phyloP scores from a whole-genome alignment of 2,888 invertebrate species.

The Amphipoea oculea region DNA sequence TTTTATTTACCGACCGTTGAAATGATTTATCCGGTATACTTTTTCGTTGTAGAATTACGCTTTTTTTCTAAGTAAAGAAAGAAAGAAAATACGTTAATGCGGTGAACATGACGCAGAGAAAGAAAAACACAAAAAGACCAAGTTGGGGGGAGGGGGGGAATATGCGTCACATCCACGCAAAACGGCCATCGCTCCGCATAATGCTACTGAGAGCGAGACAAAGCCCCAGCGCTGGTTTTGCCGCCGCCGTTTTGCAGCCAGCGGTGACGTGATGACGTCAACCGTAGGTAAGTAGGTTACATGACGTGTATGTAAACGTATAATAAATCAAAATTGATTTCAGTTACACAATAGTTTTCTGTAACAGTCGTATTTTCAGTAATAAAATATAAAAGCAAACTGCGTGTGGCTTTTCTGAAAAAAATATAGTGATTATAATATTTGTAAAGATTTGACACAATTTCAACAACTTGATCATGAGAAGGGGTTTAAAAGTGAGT shows the following conservation, averaged over 20 bases:
- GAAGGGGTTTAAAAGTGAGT: constrained; percentile 20
- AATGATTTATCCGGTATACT: background rate
- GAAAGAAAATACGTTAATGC: background rate
- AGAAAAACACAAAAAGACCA: too few species aligned
- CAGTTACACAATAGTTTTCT: constrained; percentile 1
- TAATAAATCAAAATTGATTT: constrained; percentile 29
- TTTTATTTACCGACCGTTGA: constrained; percentile 20
- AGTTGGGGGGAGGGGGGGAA: too few species aligned
- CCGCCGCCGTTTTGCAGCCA: too few species aligned
- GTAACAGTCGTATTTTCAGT: background rate
- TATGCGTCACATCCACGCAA: too few species aligned
- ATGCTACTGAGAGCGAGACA: too few species aligned
- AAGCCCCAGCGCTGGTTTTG: too few species aligned
- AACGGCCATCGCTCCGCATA: too few species aligned
- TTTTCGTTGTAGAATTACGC: background rate
- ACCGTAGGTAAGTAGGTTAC: background rate
- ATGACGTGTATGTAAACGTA: background rate
- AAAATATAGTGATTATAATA: background rate
- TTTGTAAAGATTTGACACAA: background rate
- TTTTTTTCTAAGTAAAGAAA: background rate
- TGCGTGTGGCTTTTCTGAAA: background rate
- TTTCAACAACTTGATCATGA: constrained; percentile 18
- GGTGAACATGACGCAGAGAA: too few species aligned
- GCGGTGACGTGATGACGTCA: too few species aligned
- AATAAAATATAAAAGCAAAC: constrained; percentile 11